phyloP scores from a whole-genome alignment of 1,140 invertebrate genomes.

The Lepidotrigona ventralis region DNA sequence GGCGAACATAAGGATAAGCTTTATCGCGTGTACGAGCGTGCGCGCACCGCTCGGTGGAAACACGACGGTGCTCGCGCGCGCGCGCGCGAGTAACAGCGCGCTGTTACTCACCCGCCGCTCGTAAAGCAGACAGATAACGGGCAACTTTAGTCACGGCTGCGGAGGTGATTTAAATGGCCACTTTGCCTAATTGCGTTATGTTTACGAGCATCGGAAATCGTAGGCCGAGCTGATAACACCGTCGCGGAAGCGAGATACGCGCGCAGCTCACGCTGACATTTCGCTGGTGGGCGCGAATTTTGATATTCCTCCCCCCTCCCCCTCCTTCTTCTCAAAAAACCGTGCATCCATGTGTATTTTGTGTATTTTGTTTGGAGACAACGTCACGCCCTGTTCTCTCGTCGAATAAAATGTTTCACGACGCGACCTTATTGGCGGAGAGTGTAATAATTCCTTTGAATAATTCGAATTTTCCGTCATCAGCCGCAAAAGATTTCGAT shows the following conservation, averaged over 20 bases:
- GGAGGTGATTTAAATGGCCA: slow-evolving; percentile 60
- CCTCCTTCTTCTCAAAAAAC: too few species aligned
- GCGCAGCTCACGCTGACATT: background rate
- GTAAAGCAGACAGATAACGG: slow-evolving; percentile 57
- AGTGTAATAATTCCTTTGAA: background rate
- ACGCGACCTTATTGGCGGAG: too few species aligned
- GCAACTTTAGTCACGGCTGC: slow-evolving; percentile 26
- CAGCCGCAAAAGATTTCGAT: background rate
- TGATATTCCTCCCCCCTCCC: background rate
- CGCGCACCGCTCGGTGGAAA: background rate
- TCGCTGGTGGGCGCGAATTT: background rate
- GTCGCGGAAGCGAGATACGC: slow-evolving; percentile 11
- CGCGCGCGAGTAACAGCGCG: slow-evolving; percentile 22
- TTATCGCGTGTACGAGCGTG: slow-evolving; percentile 29
- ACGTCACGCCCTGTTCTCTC: background rate
- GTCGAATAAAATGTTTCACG: too few species aligned
- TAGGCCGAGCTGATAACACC: slow-evolving; percentile 36
- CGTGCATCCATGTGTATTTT: too few species aligned
- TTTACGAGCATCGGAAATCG: slow-evolving; percentile 57
- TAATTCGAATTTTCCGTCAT: background rate
- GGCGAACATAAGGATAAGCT: slow-evolving; percentile 22
- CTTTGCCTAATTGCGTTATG: slow-evolving; percentile 68
- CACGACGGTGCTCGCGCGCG: too few species aligned
- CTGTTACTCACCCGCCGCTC: slow-evolving; percentile 39
- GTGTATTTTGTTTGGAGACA: too few species aligned